Evolutionary conservation across 2,113 vertebrate species (phyloP), one percentile per base, ranked within the genome.

Genomic region (Python bivittatus): DNA sequence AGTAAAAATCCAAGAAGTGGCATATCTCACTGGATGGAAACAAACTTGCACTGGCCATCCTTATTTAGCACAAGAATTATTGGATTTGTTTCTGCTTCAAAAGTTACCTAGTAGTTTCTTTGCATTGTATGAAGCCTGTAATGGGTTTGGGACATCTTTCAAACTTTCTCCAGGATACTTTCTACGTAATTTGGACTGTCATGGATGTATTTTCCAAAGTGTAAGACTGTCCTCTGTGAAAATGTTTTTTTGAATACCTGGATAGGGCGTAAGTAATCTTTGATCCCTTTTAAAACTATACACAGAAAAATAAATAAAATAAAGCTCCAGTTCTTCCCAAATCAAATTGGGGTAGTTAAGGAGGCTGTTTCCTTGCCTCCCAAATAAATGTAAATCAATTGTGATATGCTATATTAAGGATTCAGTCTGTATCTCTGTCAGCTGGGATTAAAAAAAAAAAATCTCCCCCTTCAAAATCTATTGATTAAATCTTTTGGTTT

Each of bases 1-100:
- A 97, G 97, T 96, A 97, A 96, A 92, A 95, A 95, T 97, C 97
- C 97, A 95, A 97, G 95, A 96, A 96, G 42, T 10, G 38, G 79
- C 38, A 96, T 90, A 94, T 97, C 97, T 97, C 97, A 96, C 96
- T 97, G 96, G 96, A 97, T 96, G 96, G 38, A 48, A 84, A 1
- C 64, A 72, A 72, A 8, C 68, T 20, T 79, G n/a, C n/a, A 79
- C 68, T 6, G 6, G n/a, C n/a, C 68, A 13, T 68, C 61, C 12
- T 68, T 68, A 68, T 68, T 68, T 5, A 68, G 29, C 61, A 64
- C 61, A n/a, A 68, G 12, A 79, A 38, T 79, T 79, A 33, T 79
- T 38, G 33, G 15, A 38, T 79, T 79, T 38, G 68, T 72, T 72
- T 72, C 33, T 79, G 33, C 15, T 79, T 79, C 15, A 38, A 79